Evolutionary conservation across 37 sponge, comb jelly and placozoan species (phyloP), one percentile per base, ranked within the genome.

Genomic region (Hormiphora californensis): DNA sequence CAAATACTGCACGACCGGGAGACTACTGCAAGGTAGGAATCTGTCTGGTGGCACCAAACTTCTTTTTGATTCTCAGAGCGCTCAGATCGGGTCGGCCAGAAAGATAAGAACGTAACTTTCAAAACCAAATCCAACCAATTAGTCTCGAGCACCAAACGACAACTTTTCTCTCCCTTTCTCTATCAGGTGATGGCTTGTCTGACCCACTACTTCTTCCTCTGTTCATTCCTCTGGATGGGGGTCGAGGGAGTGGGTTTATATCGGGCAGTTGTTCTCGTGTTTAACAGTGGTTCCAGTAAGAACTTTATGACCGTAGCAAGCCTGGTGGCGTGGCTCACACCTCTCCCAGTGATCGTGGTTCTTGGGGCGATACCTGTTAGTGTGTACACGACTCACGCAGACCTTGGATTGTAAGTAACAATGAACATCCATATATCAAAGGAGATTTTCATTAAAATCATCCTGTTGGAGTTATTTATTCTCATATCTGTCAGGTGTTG

Each of bases 131-230:
- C n/a, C n/a, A n/a, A n/a, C n/a, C n/a, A n/a, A n/a, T n/a, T n/a
- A n/a, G n/a, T n/a, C n/a, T n/a, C n/a, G n/a, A n/a, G n/a, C n/a
- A n/a, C n/a, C n/a, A n/a, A n/a, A n/a, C n/a, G n/a, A n/a, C n/a
- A n/a, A n/a, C n/a, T n/a, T n/a, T n/a, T n/a, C n/a, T n/a, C n/a
- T n/a, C 15, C 9, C 53, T 9, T 49, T 57, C 61, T 12, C 23
- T 23, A 5, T 57, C 81, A 73, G 81, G 46, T 41, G 23, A 73
- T 73, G 46, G 81, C 81, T 43, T 43, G 81, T 25, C 8, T 73
- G 44, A 73, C 81, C 44, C 81, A 73, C 81, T 73, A 73, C 44
- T 73, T 73, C 81, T 73, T 73, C 81, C 81, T 73, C 15, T 36
- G 28, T 33, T 1, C 81, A 21, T 73, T 73, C 81, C 44, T 73